A percentile compares a stretch with the other conserved stretches of the same genome.
phyloP scores from a whole-genome alignment of 1,140 invertebrate species.

The Triops longicaudatus region DNA sequence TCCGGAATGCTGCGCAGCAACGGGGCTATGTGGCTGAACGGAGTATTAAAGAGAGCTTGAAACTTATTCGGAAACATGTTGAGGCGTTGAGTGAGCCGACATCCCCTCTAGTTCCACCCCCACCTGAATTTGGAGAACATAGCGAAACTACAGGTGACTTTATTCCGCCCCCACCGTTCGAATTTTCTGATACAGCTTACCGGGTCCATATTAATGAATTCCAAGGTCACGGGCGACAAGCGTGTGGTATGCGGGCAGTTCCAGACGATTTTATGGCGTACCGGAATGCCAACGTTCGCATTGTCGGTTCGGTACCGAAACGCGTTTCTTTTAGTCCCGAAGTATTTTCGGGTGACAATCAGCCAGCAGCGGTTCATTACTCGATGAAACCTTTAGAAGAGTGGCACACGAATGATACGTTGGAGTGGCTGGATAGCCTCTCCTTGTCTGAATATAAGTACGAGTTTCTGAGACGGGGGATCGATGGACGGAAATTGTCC shows the following conservation, averaged over 20 bases:
- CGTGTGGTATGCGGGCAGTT: background rate
- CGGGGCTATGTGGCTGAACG: constrained; percentile 33
- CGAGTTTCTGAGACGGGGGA: constrained; percentile 41
- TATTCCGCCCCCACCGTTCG: constrained; percentile 17
- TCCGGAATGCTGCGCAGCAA: background rate
- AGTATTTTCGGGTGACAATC: constrained; percentile 22
- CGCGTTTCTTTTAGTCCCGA: constrained; percentile 31
- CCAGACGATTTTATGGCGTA: constrained; percentile 1
- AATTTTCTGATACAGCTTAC: constrained; percentile 19
- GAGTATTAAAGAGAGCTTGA: constrained; percentile 41
- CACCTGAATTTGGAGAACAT: constrained; percentile 53
- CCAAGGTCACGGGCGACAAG: background rate
- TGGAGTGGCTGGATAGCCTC: constrained; percentile 46
- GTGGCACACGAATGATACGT: constrained; percentile 45
- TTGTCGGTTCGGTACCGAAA: constrained; percentile 70
- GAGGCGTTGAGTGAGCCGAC: constrained; percentile 35
- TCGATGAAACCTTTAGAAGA: constrained; percentile 41
- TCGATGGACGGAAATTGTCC: constrained; percentile 44
- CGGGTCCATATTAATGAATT: background rate
- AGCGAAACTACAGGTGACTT: constrained; percentile 33
- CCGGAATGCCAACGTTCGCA: constrained; percentile 50
- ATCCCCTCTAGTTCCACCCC: constrained; percentile 64
- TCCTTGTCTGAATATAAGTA: constrained; percentile 46
- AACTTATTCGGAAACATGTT: constrained; percentile 42
- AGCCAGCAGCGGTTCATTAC: constrained; percentile 33